Evolutionary conservation across 2,797 vertebrate species (phyloP), one percentile per base, ranked within the genome.

Genomic region (Hypotaenidia okinawae): DNA sequence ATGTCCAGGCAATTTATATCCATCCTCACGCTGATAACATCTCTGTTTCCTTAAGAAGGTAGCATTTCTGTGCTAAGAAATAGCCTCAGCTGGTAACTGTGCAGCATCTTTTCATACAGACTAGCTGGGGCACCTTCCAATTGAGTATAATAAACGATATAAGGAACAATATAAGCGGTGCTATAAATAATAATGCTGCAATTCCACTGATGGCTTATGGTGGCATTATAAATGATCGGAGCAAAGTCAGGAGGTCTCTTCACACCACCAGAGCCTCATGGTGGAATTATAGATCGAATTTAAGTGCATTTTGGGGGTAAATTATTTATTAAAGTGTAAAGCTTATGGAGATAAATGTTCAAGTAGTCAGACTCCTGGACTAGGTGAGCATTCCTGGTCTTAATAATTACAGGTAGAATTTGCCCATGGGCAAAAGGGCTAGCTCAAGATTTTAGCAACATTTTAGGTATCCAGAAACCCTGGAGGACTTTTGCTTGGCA

Each of bases 261-360:
- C 94, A 84, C 84, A 87, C 94, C 95, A 96, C 89, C 87, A 94
- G 92, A 93, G 90, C 92, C 91, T 92, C 90, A 19, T 89, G 92
- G 81, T 95, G 73, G 95, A 96, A 89, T 96, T 97, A 96, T 88
- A 41, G 90, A 87, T 89, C 89, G 96, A 92, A 97, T 97, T 97
- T 95, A 93, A 94, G 94, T 92, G 96, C 96, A 93, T 96, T 97
- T 97, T 45, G 82, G 94, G 94, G 93, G 87, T 97, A 97, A 97
- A 97, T 97, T 95, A 97, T 97, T 97, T 97, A 97, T 96, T 97
- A 92, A 96, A 89, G 89, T 86, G 82, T 75, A 96, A 93, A 92
- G 92, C 41, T 94, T 95, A 96, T 94, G 91, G 94, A 96, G 95
- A 96, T 93, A 87, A 86, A 97, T 96, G 95, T 84, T 78, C 64